A percentile compares a stretch with the other conserved stretches of the same genome.
These are phyloP conservation scores for Tinea semifulvella DNA, from an alignment of 2,888 invertebrate species.

Conservation along the genomic window DNA sequence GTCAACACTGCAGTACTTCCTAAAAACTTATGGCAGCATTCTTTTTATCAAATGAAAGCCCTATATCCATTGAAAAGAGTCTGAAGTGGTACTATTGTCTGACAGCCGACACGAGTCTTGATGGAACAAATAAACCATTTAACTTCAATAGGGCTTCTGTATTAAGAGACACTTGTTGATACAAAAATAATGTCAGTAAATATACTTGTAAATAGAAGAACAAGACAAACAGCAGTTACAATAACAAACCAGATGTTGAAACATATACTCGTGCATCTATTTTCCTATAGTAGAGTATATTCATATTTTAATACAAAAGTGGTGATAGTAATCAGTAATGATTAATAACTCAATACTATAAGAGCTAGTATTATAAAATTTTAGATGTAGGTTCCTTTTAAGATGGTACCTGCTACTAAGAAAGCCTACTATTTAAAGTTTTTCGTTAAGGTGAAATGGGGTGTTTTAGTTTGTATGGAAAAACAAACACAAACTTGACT, in stretches of 20 bases:
- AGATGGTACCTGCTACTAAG: no score
- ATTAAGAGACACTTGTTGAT: conserved; percentile 9
- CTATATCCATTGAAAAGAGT: background rate
- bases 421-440: no score
- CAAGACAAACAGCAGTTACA: background rate
- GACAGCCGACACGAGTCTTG: conserved; percentile 1
- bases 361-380: no score
- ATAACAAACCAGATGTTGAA: background rate
- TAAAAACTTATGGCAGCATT: background rate
- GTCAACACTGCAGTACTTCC: background rate
- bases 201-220: background rate
- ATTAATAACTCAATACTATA: no score
- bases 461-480: no score
- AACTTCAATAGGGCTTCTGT: background rate
- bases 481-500: no score
- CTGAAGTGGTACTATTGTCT: background rate
- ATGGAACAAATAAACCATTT: conserved; percentile 8
- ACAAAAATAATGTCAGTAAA: background rate
- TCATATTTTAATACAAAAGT: no score
- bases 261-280: no score
- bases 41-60: background rate
- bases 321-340: no score
- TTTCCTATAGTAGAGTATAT: no score
- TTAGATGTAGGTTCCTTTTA: no score
- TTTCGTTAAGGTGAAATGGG: no score